Base-by-base conservation (phyloP, 2,888 invertebrate genomes). In the Gymnosoma rotundatum region DNA sequence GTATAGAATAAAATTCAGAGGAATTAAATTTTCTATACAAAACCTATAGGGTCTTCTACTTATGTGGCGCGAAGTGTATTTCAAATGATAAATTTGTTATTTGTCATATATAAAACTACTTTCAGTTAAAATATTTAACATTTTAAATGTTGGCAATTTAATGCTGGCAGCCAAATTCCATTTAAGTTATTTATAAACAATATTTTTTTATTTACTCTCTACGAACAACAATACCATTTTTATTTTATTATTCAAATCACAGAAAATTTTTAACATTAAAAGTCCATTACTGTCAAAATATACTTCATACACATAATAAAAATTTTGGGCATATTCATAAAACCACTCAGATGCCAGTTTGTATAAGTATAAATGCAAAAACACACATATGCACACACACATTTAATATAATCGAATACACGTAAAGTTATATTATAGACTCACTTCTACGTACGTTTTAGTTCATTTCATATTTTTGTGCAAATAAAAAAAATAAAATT, bases 271-370 rank as follows among this genome's bases (percentile, higher is more conserved):
- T 63, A 81, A 84, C 84, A 84, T 84, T 84, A 84, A 84, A 84
- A 84, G 84, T 84, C 84, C 84, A 84, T 84, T 84, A 81, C 56
- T 74, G 78, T 63, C 78, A 81, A 81, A 73, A 78, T 74, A 73
- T 60, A 74, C 73, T 74, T 73, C 52, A 67, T 63, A 67, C 48
- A 52, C 48, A 72, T 25, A 61, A 38, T 48, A 82, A 20, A 74
- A 74, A 21, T 67, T 67, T 78, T 73, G 72, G 72, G 72, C 67
- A 73, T 78, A 74, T 70, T 58, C 74, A 64, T 73, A 60, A 25
- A 58, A 25, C 14, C 52, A 73, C 12, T 60, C 48, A n/a, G 12
- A 38, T 48, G 9, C 12, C 14, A 10, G 10, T 42, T 12, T 12
- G 0, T 42, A 42, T 42, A 42, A 10, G 7, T 6, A 10, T 12